Conservation (phyloP, 2,797 vertebrate genomes). For the Microctenopoma steveboyesi region DNA sequence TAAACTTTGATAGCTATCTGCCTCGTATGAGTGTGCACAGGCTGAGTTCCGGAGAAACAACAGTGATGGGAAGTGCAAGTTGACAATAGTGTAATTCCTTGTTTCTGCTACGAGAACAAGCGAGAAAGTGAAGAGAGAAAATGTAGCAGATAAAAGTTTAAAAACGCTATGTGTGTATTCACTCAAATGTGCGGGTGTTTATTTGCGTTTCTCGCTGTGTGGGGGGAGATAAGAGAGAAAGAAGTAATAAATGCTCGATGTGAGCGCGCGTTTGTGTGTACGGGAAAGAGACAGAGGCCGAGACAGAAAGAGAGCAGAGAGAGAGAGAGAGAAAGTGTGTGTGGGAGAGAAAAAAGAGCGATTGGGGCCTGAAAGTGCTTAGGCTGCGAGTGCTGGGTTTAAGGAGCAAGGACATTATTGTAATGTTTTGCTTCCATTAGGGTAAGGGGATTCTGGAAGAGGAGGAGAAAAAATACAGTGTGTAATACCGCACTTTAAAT, state of each 20-base stretch:
- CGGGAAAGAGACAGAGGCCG: constrained; percentile 52
- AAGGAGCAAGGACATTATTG: constrained; percentile 86
- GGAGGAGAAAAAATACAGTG: constrained; percentile 76
- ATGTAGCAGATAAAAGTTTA: constrained; percentile 48
- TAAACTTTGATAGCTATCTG: constrained; percentile 68
- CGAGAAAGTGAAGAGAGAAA: constrained; percentile 35
- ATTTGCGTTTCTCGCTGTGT: constrained; percentile 53
- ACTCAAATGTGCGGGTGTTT: not conserved
- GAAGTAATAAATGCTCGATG: constrained; percentile 51
- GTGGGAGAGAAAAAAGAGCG: constrained; percentile 75
- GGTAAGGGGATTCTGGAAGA: constrained; percentile 80
- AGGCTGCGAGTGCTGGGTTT: constrained; percentile 83
- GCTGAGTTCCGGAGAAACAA: constrained; percentile 40
- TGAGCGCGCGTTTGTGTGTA: constrained; percentile 30
- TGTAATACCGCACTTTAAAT: constrained; percentile 87
- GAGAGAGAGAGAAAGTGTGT: constrained; percentile 47
- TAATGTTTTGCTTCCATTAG: constrained; percentile 89
- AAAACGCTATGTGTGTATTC: constrained; percentile 39
- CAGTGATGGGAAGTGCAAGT: constrained; percentile 49
- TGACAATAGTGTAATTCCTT: constrained; percentile 60
- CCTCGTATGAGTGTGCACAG: constrained; percentile 53
- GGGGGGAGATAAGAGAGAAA: constrained; percentile 60
- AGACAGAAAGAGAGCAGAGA: constrained; percentile 53
- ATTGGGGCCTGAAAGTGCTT: constrained; percentile 83
- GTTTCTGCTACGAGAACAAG: constrained; percentile 54